A percentile compares a stretch with the other conserved stretches of the same genome.
These are phyloP conservation scores for Spea hammondii DNA, from an alignment of 2,797 vertebrate genomes.

Conservation along the genomic window DNA sequence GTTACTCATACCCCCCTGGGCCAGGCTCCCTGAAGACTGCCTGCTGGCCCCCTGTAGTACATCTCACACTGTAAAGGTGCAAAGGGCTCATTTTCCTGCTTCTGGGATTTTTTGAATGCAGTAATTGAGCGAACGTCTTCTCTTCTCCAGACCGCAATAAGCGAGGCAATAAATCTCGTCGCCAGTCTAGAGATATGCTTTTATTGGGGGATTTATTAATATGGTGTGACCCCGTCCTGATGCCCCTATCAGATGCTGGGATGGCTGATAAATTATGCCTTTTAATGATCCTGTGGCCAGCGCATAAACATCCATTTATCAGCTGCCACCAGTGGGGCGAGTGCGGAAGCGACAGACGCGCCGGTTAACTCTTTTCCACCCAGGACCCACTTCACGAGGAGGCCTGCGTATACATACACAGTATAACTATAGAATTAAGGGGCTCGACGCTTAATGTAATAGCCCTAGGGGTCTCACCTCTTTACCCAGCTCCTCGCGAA, in stretches of 20 bases:
- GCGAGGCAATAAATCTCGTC: conserved; percentile 35
- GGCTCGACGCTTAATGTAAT: no score
- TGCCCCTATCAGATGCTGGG: conserved; percentile 42
- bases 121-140: conserved; percentile 15
- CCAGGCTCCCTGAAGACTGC: no score
- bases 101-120: neutral
- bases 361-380: neutral
- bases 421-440: neutral
- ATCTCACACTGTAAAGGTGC: neutral
- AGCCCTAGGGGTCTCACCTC: conserved; percentile 69
- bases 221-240: conserved; percentile 23
- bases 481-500: conserved; percentile 89
- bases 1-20: no score
- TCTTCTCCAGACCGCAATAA: conserved; percentile 38
- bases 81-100: conserved; percentile 18
- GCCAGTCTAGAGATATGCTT: neutral
- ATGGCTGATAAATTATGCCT: conserved; percentile 40
- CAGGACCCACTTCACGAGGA: neutral
- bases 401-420: neutral
- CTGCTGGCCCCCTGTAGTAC: neutral
- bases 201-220: conserved; percentile 30
- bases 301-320: conserved; percentile 16
- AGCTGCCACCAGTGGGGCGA: neutral
- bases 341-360: neutral
- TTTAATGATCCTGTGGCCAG: conserved; percentile 12